A percentile compares a stretch with the other conserved stretches of the same genome.
Conservation (phyloP, 2,888 invertebrate genomes). For the Cryptocephalus primarius region DNA sequence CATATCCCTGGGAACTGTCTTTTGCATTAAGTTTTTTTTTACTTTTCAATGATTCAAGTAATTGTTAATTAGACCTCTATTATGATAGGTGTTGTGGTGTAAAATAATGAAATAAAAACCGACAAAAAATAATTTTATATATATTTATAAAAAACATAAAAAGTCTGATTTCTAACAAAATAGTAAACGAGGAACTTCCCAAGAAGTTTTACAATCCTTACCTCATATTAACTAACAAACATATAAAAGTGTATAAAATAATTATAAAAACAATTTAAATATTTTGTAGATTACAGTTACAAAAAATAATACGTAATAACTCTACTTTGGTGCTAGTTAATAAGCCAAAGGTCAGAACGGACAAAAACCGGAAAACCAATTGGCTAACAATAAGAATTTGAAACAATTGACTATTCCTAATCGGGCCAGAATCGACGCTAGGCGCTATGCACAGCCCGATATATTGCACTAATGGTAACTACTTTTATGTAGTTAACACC, state of each 20-base stretch:
- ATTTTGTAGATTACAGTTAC: constrained; percentile 30
- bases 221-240: constrained; percentile 38
- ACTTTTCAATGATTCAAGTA: too few relatives aligned
- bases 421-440: constrained; percentile 26
- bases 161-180: constrained; percentile 41
- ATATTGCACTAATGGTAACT: constrained; percentile 41
- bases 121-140: constrained; percentile 19
- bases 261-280: constrained; percentile 38
- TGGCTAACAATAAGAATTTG: constrained; percentile 36
- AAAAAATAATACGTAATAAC: constrained; percentile 31
- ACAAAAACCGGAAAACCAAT: constrained; percentile 31
- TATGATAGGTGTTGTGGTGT: too few relatives aligned
- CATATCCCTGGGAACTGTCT: too few relatives aligned
- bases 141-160: constrained; percentile 40
- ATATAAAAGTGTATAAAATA: constrained; percentile 39
- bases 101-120: too few relatives aligned
- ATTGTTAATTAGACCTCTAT: too few relatives aligned
- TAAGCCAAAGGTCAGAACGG: constrained; percentile 29
- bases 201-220: constrained; percentile 33
- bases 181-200: constrained; percentile 37
- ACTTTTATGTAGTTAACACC: constrained; percentile 22
- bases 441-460: constrained; percentile 25
- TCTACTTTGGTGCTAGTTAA: constrained; percentile 38
- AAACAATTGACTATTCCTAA: constrained; percentile 39
- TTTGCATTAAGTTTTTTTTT: too few relatives aligned